Percentiles rank a stretch among this genome's conserved stretches.
Evolutionary conservation across 2,797 vertebrate genomes (phyloP).

Genomic region (Tapera naevia): DNA sequence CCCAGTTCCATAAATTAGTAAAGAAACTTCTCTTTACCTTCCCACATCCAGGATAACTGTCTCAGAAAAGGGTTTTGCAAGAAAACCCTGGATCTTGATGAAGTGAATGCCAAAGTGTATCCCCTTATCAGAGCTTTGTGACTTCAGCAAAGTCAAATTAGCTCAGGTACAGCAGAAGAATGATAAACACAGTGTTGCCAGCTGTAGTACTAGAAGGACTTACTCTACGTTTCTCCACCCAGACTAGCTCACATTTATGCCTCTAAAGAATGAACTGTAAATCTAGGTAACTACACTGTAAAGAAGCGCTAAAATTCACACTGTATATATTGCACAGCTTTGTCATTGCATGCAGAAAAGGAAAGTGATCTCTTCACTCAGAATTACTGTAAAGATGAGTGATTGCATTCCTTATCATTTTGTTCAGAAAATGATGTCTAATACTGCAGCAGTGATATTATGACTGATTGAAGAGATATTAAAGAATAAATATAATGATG

Average conservation of each 20-base stretch:
- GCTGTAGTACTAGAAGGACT: neutral
- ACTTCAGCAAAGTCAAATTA: neutral
- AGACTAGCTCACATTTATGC: neutral
- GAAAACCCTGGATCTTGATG: neutral
- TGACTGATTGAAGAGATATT: neutral
- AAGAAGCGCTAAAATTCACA: neutral
- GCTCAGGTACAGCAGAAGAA: neutral
- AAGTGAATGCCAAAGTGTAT: neutral
- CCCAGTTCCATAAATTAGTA: neutral
- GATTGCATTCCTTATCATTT: neutral
- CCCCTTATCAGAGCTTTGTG: neutral
- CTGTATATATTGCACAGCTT: neutral
- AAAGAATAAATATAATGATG: neutral
- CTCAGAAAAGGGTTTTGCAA: neutral
- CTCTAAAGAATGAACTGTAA: neutral
- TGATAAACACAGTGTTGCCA: neutral
- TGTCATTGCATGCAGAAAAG: neutral
- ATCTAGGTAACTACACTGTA: neutral
- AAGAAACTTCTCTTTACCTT: neutral
- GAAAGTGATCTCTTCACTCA: neutral
- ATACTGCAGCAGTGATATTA: neutral
- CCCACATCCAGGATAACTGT: neutral
- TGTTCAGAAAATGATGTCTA: neutral
- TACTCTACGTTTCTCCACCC: neutral
- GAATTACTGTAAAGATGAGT: neutral